phyloP scores from a whole-genome alignment of 2,888 invertebrate genomes.

The Drosophila cognata region DNA sequence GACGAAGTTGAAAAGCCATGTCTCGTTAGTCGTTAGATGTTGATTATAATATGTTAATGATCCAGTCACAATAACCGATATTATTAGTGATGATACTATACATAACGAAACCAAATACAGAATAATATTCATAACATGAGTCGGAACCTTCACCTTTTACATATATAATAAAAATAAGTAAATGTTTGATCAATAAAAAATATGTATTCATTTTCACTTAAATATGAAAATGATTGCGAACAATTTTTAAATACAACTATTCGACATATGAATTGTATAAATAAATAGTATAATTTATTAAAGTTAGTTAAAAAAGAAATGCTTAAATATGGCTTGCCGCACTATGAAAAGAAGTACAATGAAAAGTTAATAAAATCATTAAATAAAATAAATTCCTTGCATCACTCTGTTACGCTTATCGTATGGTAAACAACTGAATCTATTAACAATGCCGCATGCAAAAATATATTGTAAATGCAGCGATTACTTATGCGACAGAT shows the following conservation, averaged over 20 bases:
- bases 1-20: not conserved
- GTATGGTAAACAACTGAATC: not conserved
- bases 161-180: no score
- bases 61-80: not conserved
- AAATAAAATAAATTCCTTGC: not conserved
- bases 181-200: no score
- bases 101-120: no score
- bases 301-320: not conserved
- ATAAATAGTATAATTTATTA: not conserved
- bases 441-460: not conserved
- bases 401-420: not conserved
- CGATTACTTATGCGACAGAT: slow-evolving; percentile 25
- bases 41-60: not conserved
- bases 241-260: no score
- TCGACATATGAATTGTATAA: no score
- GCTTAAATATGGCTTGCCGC: not conserved
- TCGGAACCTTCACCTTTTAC: no score
- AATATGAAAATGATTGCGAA: no score
- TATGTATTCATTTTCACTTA: no score
- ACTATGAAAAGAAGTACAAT: not conserved
- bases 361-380: not conserved
- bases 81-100: no score
- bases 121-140: no score
- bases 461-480: slow-evolving; percentile 8
- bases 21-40: not conserved